Evolutionary conservation across 2,113 vertebrate species (phyloP).

Genomic region (Lophochroa leadbeateri): DNA sequence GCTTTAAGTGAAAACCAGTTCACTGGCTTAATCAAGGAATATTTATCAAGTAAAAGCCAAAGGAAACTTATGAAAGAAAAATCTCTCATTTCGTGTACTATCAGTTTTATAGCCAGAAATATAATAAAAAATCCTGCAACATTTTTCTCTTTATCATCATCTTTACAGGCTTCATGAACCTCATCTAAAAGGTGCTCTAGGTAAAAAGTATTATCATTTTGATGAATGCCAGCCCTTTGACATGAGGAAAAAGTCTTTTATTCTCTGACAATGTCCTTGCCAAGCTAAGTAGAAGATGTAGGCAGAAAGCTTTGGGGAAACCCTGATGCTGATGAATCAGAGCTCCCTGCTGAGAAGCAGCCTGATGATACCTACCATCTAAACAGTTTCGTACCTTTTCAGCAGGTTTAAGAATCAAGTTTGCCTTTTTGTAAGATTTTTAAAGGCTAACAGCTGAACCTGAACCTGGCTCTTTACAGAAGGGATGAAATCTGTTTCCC

Average conservation of each 20-base stretch:
- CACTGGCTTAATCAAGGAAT: conserved; percentile 34
- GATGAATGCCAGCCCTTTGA: conserved; percentile 56
- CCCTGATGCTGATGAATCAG: conserved; percentile 57
- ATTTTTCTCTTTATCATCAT: conserved; percentile 45
- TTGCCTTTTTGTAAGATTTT: not conserved
- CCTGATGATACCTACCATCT: conserved; percentile 34
- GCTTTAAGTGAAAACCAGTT: conserved; percentile 20
- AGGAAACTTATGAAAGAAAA: conserved; percentile 3
- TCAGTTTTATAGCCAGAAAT: conserved; percentile 27
- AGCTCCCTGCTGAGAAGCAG: conserved; percentile 43
- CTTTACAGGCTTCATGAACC: conserved; percentile 22
- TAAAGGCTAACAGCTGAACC: not conserved
- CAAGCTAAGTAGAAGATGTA: conserved; percentile 35
- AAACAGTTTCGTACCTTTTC: conserved; percentile 35
- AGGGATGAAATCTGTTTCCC: not conserved
- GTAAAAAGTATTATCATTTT: conserved; percentile 50
- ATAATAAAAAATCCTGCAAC: conserved; percentile 30
- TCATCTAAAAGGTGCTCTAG: conserved; percentile 51
- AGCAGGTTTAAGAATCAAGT: not conserved
- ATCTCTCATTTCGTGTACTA: conserved; percentile 9
- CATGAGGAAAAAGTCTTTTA: conserved; percentile 48
- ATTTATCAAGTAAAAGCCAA: conserved; percentile 17
- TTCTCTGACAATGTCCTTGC: conserved; percentile 51
- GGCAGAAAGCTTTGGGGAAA: conserved; percentile 48
- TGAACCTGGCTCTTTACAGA: not conserved